Conservation (phyloP, 1,140 invertebrate genomes). For the Aphidius gifuensis region DNA sequence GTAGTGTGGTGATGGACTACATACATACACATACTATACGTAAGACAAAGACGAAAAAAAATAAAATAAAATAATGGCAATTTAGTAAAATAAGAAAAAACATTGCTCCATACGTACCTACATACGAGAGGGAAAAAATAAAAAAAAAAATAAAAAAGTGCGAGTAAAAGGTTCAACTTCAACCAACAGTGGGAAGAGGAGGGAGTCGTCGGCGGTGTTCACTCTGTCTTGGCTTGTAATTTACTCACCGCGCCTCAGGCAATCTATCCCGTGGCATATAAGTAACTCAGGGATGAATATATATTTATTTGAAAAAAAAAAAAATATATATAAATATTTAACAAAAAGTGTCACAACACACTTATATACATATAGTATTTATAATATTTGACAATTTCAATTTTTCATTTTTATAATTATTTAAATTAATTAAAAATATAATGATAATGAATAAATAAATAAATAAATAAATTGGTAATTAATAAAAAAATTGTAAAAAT, state of each 20-base stretch:
- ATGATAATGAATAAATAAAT: background rate
- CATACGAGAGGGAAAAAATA: background rate
- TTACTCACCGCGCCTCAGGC: slow-evolving; percentile 53
- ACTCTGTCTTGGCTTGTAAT: slow-evolving; percentile 50
- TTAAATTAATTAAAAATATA: background rate
- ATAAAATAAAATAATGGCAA: no score
- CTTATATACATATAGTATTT: no score
- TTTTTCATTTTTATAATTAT: no score
- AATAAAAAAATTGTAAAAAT: slow-evolving; percentile 1
- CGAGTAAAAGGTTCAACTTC: background rate
- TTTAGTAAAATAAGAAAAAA: no score
- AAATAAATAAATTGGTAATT: background rate
- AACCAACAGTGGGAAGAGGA: slow-evolving; percentile 28
- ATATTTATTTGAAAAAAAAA: no score
- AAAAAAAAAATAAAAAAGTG: slow-evolving; percentile 22
- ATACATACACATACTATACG: no score
- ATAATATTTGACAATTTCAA: no score
- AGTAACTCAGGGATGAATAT: slow-evolving; percentile 40
- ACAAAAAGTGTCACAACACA: no score
- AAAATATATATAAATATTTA: no score
- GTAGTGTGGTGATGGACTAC: no score
- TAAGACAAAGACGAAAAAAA: no score
- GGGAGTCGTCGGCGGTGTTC: slow-evolving; percentile 44
- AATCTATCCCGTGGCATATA: slow-evolving; percentile 46
- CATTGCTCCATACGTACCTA: no score